Conservation (phyloP, 2,888 invertebrate species). For the Cyclophora albipunctata region DNA sequence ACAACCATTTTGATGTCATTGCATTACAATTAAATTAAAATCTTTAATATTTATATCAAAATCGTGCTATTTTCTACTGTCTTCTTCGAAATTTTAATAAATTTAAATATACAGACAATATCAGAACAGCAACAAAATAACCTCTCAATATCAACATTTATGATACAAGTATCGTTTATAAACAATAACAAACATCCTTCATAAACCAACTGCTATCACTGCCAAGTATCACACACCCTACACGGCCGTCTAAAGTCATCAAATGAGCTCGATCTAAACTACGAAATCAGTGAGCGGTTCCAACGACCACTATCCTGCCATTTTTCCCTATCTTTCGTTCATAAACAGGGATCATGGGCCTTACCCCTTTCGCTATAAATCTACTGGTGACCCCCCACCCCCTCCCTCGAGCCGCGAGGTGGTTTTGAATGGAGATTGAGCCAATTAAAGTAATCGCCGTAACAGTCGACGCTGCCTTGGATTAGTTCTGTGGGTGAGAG, state of each 20-base stretch:
- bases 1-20: too few species aligned
- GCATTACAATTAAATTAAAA: too few species aligned
- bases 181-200: too few species aligned
- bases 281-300: background rate
- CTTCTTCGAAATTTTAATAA: too few species aligned
- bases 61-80: too few species aligned
- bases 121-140: too few species aligned
- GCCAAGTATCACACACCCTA: too few species aligned
- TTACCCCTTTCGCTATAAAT: slow-evolving; percentile 74
- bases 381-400: slow-evolving; percentile 45
- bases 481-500: slow-evolving; percentile 68
- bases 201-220: too few species aligned
- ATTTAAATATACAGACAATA: too few species aligned
- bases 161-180: too few species aligned
- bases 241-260: slow-evolving; percentile 2
- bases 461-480: slow-evolving; percentile 82
- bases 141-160: too few species aligned
- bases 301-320: slow-evolving; percentile 21
- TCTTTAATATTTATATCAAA: too few species aligned
- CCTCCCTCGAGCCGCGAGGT: slow-evolving; percentile 48
- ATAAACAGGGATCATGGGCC: slow-evolving; percentile 72
- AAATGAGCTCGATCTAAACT: background rate
- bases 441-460: slow-evolving; percentile 83
- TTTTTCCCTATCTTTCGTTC: slow-evolving; percentile 69
- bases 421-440: slow-evolving; percentile 79